Evolutionary conservation across 1,140 invertebrate genomes (phyloP), one percentile per base, ranked within the genome.

Genomic region (Heliconius hermathena): DNA sequence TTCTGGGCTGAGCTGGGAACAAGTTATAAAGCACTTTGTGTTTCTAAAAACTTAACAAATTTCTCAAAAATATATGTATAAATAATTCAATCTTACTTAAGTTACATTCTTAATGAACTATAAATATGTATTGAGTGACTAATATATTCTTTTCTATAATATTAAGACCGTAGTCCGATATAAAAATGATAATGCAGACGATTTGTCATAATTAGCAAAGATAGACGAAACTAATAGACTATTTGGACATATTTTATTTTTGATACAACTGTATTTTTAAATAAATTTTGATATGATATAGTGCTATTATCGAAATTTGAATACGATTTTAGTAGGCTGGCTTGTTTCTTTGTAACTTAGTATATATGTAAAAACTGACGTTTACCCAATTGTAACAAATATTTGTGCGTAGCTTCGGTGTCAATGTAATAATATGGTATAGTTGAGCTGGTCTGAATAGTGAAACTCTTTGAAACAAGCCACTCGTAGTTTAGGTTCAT

Each of bases 191-290:
- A 70, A 74, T 78, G 29, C 22, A 8, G 6, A 13, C 71, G n/a
- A 78, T 73, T 78, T 73, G 22, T 78, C 77, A 78, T 73, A 78
- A 74, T 78, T 78, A 78, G 57, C 66, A 73, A 72, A 74, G 60
- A 29, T 29, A 66, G 26, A 29, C 29, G 49, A 75, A 66, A 75
- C 18, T 75, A 75, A 49, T 36, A 8, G 73, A 75, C 22, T 66
- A 8, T 75, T 75, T 75, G 8, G 52, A 20, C 16, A 22, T 57
- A 46, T 46, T 46, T 22, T 57, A 22, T 57, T 22, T 57, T 54
- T 54, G 20, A 9, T 57, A 11, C 11, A 66, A 29, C 26, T 66
- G 57, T 26, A 29, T 16, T 66, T 66, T 29, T 66, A 6, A 26
- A 66, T 29, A 66, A 29, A 13, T 66, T 66, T 66, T 16, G 22